Conservation (phyloP, 2,113 vertebrate species). For the Tichodroma muraria region DNA sequence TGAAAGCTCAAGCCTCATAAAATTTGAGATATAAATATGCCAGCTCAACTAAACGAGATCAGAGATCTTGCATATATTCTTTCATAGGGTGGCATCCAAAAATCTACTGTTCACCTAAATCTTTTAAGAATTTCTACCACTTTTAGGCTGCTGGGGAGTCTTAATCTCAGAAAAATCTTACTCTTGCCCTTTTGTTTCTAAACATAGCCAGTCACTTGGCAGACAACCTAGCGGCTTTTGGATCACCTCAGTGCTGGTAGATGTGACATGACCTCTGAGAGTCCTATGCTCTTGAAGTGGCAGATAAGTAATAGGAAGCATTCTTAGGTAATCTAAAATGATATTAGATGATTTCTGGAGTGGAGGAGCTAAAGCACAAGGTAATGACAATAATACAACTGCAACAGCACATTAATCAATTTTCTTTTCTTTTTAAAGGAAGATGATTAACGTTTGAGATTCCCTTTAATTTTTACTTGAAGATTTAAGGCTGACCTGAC, state of each 20-base stretch:
- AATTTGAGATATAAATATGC: constrained; percentile 68
- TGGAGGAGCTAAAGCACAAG: background rate
- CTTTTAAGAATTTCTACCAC: background rate
- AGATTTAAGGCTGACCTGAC: background rate
- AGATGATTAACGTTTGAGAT: background rate
- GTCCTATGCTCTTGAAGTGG: background rate
- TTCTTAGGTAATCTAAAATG: background rate
- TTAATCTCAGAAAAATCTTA: background rate
- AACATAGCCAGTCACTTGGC: background rate
- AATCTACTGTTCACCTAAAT: background rate
- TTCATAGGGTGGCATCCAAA: background rate
- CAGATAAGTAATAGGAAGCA: background rate
- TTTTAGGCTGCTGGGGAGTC: background rate
- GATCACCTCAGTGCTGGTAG: background rate
- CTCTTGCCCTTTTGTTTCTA: background rate
- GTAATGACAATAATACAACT: background rate
- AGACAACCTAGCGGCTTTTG: background rate
- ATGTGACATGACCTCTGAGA: background rate
- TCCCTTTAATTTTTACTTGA: background rate
- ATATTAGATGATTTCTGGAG: background rate
- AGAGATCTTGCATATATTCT: constrained; percentile 16
- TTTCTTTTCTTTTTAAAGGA: background rate
- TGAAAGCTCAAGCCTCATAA: constrained; percentile 70
- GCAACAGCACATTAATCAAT: background rate
- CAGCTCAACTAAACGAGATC: constrained; percentile 61